These are phyloP conservation scores for Huso huso DNA, from an alignment of 2,797 vertebrate genomes.

Conservation along the genomic window DNA sequence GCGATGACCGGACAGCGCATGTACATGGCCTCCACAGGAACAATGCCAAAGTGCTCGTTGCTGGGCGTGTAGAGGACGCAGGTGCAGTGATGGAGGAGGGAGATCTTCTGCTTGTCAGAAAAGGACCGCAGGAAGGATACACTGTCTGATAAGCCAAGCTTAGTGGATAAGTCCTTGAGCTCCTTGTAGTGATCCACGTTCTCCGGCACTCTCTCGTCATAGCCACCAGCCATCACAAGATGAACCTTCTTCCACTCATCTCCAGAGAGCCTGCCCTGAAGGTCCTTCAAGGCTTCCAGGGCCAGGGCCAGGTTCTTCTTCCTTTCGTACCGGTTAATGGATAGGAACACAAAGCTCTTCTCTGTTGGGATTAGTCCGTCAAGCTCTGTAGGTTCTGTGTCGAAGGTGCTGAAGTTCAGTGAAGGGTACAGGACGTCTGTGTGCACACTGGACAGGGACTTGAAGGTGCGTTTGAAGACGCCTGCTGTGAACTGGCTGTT, in stretches of 20 bases:
- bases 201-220: slow-evolving; percentile 80
- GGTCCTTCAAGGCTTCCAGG: slow-evolving; percentile 63
- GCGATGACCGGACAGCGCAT: slow-evolving; percentile 84
- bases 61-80: slow-evolving; percentile 93
- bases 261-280: slow-evolving; percentile 53
- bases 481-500: slow-evolving; percentile 91
- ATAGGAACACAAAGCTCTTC: slow-evolving; percentile 76
- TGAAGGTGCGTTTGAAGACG: slow-evolving; percentile 84
- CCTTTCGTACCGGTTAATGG: slow-evolving; percentile 91
- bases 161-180: slow-evolving; percentile 60
- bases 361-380: slow-evolving; percentile 62
- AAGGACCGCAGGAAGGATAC: slow-evolving; percentile 87
- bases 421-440: slow-evolving; percentile 88
- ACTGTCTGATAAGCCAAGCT: slow-evolving; percentile 54
- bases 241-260: slow-evolving; percentile 65
- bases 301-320: slow-evolving; percentile 88
- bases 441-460: slow-evolving; percentile 61
- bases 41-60: slow-evolving; percentile 94
- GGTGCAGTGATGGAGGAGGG: slow-evolving; percentile 60
- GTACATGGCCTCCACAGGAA: slow-evolving; percentile 95
- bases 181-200: slow-evolving; percentile 84
- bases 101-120: slow-evolving; percentile 79
- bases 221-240: slow-evolving; percentile 87
- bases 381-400: slow-evolving; percentile 52
- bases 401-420: slow-evolving; percentile 73